Conservation (phyloP, 2,113 vertebrate genomes). For the Myotis davidii region DNA sequence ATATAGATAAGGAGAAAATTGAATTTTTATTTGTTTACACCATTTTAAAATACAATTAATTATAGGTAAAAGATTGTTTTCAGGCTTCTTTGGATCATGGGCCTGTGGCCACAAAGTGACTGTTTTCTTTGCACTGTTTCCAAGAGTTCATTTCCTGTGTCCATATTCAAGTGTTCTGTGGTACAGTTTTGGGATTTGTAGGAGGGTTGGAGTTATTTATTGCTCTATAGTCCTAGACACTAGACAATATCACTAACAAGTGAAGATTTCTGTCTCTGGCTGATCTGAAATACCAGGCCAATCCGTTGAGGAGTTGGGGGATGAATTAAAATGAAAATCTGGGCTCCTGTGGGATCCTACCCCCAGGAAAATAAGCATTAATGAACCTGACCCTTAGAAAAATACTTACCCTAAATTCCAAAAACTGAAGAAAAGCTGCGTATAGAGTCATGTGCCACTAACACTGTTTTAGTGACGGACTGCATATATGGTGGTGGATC, state of each 20-base stretch:
- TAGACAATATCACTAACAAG: background rate
- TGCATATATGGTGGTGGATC: background rate
- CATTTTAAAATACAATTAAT: slow-evolving; percentile 36
- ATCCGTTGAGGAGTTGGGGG: background rate
- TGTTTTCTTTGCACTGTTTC: background rate
- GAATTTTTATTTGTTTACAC: background rate
- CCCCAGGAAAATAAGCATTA: slow-evolving; percentile 29
- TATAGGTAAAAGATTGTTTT: slow-evolving; percentile 32
- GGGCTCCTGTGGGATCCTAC: background rate
- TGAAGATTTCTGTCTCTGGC: background rate
- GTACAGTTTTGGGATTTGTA: slow-evolving; percentile 23
- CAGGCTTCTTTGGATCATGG: background rate
- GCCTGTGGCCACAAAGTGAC: background rate
- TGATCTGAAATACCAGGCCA: background rate
- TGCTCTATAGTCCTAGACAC: background rate
- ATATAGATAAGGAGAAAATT: slow-evolving; percentile 11
- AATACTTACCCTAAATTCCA: slow-evolving; percentile 43
- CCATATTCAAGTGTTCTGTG: background rate
- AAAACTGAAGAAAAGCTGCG: background rate
- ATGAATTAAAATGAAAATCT: slow-evolving; percentile 41
- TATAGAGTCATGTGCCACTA: too few species aligned
- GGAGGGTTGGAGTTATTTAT: background rate
- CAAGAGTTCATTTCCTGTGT: background rate
- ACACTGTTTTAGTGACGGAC: background rate
- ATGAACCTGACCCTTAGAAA: slow-evolving; percentile 22